Percentiles rank a stretch among this genome's conserved stretches.
phyloP scores from a whole-genome alignment of 2,797 vertebrate genomes.

The Danio tinwini region DNA sequence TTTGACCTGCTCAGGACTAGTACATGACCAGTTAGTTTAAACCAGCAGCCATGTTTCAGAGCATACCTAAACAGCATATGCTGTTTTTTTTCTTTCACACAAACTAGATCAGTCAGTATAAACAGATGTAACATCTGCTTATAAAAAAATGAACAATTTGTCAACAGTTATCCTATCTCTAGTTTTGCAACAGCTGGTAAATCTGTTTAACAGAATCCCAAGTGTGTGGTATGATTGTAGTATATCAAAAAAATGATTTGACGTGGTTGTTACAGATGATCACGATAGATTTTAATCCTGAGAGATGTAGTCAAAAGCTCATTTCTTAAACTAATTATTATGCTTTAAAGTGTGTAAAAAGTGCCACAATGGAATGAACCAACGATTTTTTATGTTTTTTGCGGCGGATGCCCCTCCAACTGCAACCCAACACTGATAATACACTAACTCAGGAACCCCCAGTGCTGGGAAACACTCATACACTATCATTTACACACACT shows the following conservation, averaged over 20 bases:
- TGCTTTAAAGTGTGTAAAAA: neutral
- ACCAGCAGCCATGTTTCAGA: too few species aligned
- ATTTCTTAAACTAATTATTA: neutral
- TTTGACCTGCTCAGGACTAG: too few species aligned
- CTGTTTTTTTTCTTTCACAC: neutral
- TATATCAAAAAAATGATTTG: slow-evolving; percentile 10
- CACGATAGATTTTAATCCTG: neutral
- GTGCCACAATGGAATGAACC: too few species aligned
- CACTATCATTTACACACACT: too few species aligned
- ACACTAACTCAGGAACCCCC: too few species aligned
- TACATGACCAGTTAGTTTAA: too few species aligned
- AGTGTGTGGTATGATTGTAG: neutral
- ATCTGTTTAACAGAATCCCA: neutral
- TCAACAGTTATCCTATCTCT: neutral
- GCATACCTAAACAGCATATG: too few species aligned
- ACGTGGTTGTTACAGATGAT: neutral
- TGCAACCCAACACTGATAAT: too few species aligned
- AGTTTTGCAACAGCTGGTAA: slow-evolving; percentile 14
- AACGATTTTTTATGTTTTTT: too few species aligned
- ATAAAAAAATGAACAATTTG: neutral
- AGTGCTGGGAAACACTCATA: too few species aligned
- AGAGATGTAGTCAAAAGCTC: neutral
- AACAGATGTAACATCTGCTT: slow-evolving; percentile 1
- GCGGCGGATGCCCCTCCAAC: too few species aligned
- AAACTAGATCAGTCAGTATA: neutral